phyloP scores from a whole-genome alignment of 2,113 vertebrate genomes.

The Atherinomorus stipes region DNA sequence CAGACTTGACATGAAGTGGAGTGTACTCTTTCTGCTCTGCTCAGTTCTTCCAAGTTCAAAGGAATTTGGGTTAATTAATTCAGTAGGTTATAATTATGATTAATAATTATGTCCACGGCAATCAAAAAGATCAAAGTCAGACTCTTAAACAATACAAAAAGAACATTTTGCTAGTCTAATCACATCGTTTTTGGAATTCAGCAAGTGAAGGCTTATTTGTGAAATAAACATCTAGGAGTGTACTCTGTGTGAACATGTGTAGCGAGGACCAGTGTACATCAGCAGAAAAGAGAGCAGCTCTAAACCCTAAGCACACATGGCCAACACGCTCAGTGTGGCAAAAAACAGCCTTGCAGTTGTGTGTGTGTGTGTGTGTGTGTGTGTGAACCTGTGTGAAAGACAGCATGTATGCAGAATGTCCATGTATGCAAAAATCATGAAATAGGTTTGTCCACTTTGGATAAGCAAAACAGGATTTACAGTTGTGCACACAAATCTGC shows the following conservation, averaged over 20 bases:
- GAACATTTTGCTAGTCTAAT: slow-evolving; percentile 36
- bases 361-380: too few species aligned
- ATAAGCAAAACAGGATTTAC: background rate
- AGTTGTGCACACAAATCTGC: background rate
- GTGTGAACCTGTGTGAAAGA: too few species aligned
- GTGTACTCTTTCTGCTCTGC: background rate
- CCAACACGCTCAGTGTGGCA: slow-evolving; percentile 35
- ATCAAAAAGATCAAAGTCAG: slow-evolving; percentile 33
- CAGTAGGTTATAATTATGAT: slow-evolving; percentile 37
- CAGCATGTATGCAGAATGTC: background rate
- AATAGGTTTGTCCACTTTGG: background rate
- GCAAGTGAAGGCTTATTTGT: slow-evolving; percentile 6
- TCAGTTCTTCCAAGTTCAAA: slow-evolving; percentile 27
- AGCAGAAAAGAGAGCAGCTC: slow-evolving; percentile 29
- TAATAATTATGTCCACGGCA: slow-evolving; percentile 24
- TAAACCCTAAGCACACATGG: slow-evolving; percentile 42
- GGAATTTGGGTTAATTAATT: slow-evolving; percentile 48
- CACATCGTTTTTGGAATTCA: slow-evolving; percentile 25
- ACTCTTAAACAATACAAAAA: slow-evolving; percentile 14
- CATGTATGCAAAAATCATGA: background rate
- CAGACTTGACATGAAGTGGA: slow-evolving; percentile 21
- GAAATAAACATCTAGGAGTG: background rate
- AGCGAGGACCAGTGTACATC: background rate
- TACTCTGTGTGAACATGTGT: background rate
- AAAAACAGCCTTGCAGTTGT: background rate